Percentiles rank a stretch among this genome's conserved stretches.
These are phyloP conservation scores for Thera britannica DNA, from an alignment of 2,888 invertebrate genomes.

Conservation along the genomic window DNA sequence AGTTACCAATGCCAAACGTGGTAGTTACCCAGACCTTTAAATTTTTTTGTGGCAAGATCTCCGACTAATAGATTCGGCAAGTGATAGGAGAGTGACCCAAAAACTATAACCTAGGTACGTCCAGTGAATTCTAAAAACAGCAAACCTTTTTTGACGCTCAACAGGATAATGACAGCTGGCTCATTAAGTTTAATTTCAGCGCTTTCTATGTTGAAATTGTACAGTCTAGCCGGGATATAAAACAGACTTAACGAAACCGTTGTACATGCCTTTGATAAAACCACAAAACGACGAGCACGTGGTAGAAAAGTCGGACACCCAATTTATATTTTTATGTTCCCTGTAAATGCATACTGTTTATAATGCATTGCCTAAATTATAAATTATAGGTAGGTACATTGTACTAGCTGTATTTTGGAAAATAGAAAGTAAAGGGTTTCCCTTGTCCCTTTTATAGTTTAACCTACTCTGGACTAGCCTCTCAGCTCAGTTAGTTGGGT, in stretches of 20 bases:
- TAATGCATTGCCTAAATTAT: too few species aligned
- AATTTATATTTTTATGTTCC: background rate
- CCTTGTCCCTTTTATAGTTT: too few species aligned
- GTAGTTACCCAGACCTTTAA: too few species aligned
- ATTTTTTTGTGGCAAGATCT: background rate
- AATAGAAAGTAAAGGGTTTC: too few species aligned
- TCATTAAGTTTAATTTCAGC: conserved; percentile 48
- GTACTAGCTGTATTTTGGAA: too few species aligned
- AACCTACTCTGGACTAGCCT: too few species aligned
- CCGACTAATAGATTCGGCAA: too few species aligned
- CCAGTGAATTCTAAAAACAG: conserved; percentile 43
- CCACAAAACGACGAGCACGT: conserved; percentile 29
- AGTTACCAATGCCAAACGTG: too few species aligned
- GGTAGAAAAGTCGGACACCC: background rate
- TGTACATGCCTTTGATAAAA: conserved; percentile 38
- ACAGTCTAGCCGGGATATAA: conserved; percentile 20
- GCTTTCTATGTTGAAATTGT: conserved; percentile 47
- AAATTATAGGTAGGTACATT: too few species aligned
- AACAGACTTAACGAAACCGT: conserved; percentile 26
- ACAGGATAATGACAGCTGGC: conserved; percentile 38
- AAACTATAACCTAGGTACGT: conserved; percentile 27
- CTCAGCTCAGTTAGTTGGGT: too few species aligned
- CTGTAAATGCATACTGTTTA: too few species aligned
- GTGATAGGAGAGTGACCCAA: background rate
- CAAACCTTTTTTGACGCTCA: conserved; percentile 39